Base-by-base conservation (phyloP, 2,113 vertebrate genomes). In the Sturnus vulgaris region DNA sequence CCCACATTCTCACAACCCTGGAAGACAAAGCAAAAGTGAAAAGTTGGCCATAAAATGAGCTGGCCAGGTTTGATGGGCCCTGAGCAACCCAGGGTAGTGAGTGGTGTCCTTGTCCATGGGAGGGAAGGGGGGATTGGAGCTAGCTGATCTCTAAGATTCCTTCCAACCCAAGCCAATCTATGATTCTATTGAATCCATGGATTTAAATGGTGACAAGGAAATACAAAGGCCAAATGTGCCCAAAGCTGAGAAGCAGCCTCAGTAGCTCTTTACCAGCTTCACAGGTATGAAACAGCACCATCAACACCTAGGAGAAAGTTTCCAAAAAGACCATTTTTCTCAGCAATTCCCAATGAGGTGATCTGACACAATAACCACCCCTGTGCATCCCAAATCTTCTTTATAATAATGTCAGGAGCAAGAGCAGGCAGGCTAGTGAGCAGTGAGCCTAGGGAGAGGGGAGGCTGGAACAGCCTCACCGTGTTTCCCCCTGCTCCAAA, bases 91-190 rank as follows among this genome's bases (percentile, higher is more conserved):
- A 30, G 31, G 7, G 7, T 4, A n/a, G 28, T 14, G n/a, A 52
- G 39, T 33, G 66, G 2, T 18, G 9, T 53, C 52, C 30, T 52
- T 53, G 44, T 2, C 39, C 8, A 0, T 7, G 28, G n/a, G 3
- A 42, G 6, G 28, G 39, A 3, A 42, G 13, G 5, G 7, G 7
- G 1, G 2, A 0, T 4, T 80, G 27, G 35, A 49, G 39, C 10
- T 4, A 4, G 27, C 3, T 50, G 22, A 15, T 37, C 35, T 33
- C n/a, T 12, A 18, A 37, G 22, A 16, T 7, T 24, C 40, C 27
- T 61, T 56, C 40, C 13, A 17, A 21, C 12, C 15, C 68, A 86
- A 61, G 13, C 47, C 23, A 7, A 23, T 47, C 30, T 7, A 11
- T 22, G 35, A 56, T 20, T 65, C 52, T 11, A 0, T 24, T 24